A percentile compares a stretch with the other conserved stretches of the same genome.
These are phyloP conservation scores for Vanacampus margaritifer DNA, from an alignment of 2,113 vertebrate species.

Conservation along the genomic window DNA sequence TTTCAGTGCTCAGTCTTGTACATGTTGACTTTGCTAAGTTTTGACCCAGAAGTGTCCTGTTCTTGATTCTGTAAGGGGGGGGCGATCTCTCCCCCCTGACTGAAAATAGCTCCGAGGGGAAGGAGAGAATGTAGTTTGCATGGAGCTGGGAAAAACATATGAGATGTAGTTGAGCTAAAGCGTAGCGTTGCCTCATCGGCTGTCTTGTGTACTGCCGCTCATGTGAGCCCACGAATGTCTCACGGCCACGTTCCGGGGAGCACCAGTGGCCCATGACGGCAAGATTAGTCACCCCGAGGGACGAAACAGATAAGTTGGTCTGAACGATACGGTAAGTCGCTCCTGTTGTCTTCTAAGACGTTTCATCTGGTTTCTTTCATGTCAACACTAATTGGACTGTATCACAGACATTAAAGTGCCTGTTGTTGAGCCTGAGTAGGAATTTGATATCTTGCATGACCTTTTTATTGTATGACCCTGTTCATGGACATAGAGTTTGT, in stretches of 20 bases:
- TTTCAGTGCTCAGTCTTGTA: no score
- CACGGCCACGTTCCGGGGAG: constrained; percentile 3
- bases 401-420: not conserved
- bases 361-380: not conserved
- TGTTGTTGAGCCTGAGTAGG: not conserved
- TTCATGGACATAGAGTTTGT: not conserved
- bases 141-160: constrained; percentile 34
- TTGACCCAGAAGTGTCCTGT: constrained; percentile 3
- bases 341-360: not conserved
- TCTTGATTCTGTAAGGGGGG: constrained; percentile 3
- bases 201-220: constrained; percentile 26
- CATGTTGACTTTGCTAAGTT: not conserved
- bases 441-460: not conserved
- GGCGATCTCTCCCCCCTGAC: constrained; percentile 25
- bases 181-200: constrained; percentile 55
- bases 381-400: not conserved
- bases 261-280: not conserved
- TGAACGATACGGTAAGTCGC: constrained; percentile 23
- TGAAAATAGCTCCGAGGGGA: constrained; percentile 59
- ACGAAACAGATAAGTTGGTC: constrained; percentile 4
- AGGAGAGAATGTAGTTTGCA: constrained; percentile 34
- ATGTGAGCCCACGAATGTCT: constrained; percentile 20
- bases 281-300: constrained; percentile 14
- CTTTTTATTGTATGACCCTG: not conserved
- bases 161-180: constrained; percentile 16